Evolutionary conservation across 2,113 vertebrate species (phyloP), one percentile per base, ranked within the genome.

Genomic region (Pollachius pollachius): DNA sequence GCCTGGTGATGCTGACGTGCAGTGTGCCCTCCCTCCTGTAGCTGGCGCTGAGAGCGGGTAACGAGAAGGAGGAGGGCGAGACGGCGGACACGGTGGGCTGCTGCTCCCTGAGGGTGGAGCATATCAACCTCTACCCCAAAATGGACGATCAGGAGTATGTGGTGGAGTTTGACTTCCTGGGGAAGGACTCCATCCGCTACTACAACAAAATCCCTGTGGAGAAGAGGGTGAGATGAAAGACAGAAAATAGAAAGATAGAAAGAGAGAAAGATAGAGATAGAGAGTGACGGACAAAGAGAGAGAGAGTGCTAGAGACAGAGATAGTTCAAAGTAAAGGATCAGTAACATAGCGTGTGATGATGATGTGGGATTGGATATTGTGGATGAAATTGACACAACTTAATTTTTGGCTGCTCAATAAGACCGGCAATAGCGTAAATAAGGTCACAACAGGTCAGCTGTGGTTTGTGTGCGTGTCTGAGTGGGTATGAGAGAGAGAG

Each of bases 151-250:
- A 97, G 89, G 96, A 98, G 87, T 98, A 92, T 0, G 94, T 98
- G 86, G 97, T 99, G 69, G 97, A 99, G 88, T 97, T 99, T 8
- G 96, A 98, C 84, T 99, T 99, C 91, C 92, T 94, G 18, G 97
- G 96, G 64, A 99, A 98, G 81, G 97, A 99, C 77, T 98, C 97
- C 76, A 99, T 99, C 85, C 94, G 96, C 89, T 97, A 99, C 89
- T 98, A 98, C 91, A 98, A 99, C 92, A 98, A 96, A 80, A 96
- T 98, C 71, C 95, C 96, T 1, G 96, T 99, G 81, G 96, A 99
- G 81, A 99, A 98, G 83, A 93, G 96, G 93, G 97, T 98, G 81
- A 94, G 95, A 66, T 4, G 30, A 34, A 34, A 27, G n/a, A n/a
- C n/a, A n/a, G n/a, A n/a, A n/a, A n/a, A n/a, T n/a, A n/a, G 30